These are phyloP conservation scores for Accipiter virgatus DNA, from an alignment of 2,113 vertebrate species.

Conservation along the genomic window DNA sequence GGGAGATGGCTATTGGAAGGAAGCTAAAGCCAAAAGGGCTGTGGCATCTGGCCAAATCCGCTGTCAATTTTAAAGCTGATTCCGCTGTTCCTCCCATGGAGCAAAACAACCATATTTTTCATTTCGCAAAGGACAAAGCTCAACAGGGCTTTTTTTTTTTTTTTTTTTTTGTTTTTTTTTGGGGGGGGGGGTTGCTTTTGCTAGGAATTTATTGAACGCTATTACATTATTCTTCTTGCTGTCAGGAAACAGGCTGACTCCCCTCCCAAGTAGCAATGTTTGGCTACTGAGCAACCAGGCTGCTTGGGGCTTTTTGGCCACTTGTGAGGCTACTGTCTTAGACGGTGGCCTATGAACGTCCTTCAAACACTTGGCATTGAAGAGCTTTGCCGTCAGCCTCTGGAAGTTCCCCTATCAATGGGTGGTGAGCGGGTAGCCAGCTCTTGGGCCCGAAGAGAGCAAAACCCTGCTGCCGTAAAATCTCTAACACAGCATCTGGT, in stretches of 20 bases:
- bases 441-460: no score
- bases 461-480: no score
- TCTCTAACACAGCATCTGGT: no score
- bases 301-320: no score
- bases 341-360: no score
- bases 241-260: slow-evolving; percentile 17
- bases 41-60: background rate
- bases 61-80: slow-evolving; percentile 15
- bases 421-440: no score
- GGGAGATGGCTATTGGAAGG: slow-evolving; percentile 9
- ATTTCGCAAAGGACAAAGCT: slow-evolving; percentile 37
- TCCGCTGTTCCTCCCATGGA: background rate
- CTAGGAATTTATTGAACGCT: background rate
- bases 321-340: no score
- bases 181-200: background rate
- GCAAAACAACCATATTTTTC: slow-evolving; percentile 60
- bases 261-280: background rate
- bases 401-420: no score
- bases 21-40: slow-evolving; percentile 34
- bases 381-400: no score
- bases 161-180: background rate
- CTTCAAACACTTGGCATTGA: no score
- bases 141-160: background rate
- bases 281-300: slow-evolving; percentile 8
- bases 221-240: slow-evolving; percentile 29